Evolutionary conservation across 2,113 vertebrate genomes (phyloP).

Genomic region (Pygoscelis adeliae): DNA sequence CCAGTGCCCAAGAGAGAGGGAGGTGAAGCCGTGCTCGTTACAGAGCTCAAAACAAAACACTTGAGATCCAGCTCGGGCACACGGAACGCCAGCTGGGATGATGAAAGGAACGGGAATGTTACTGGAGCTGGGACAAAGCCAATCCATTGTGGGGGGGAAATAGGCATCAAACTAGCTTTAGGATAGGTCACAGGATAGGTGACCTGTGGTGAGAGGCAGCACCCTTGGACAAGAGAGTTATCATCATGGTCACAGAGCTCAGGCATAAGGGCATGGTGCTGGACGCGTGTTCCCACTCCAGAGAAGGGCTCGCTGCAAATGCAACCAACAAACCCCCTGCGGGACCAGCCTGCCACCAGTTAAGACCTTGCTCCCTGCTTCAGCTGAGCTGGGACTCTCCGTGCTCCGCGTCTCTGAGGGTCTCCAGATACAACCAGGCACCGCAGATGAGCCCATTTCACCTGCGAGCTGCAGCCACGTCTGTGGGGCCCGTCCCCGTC

Average conservation of each 20-base stretch:
- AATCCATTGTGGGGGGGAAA: no score
- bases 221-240: no score
- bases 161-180: background rate
- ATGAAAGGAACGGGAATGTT: background rate
- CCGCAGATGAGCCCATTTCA: rapidly evolving
- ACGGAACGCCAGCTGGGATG: rapidly evolving
- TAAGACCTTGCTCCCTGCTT: background rate
- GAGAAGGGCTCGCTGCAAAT: background rate
- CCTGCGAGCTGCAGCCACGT: rapidly evolving
- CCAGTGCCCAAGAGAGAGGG: background rate
- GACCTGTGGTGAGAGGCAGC: background rate
- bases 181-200: background rate
- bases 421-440: background rate
- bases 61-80: background rate
- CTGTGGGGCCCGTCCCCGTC: rapidly evolving
- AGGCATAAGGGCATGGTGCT: rapidly evolving
- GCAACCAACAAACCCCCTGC: rapidly evolving
- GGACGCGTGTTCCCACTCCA: rapidly evolving
- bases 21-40: rapidly evolving
- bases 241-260: background rate
- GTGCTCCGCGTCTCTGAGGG: background rate
- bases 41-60: background rate
- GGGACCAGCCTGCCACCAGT: background rate
- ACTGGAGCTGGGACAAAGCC: background rate
- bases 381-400: no score